Conservation (phyloP, 2,797 vertebrate species). For the Malacoraja senta region DNA sequence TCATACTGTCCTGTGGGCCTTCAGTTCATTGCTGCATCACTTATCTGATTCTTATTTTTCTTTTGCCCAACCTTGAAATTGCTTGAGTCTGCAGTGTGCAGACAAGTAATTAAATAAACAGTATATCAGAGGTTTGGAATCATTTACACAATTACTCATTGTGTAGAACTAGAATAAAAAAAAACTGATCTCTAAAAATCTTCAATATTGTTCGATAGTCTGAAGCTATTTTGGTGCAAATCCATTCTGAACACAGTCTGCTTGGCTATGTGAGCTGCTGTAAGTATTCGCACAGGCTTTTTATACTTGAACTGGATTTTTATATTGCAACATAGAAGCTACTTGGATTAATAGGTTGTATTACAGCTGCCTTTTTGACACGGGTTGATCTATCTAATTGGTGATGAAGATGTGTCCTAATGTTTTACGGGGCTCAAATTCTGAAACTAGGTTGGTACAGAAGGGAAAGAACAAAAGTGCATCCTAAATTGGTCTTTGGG, state of each 20-base stretch:
- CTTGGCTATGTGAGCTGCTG: not conserved
- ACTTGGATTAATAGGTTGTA: not conserved
- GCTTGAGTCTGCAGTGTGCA: not conserved
- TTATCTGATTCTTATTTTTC: not conserved
- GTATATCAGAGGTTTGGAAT: not conserved
- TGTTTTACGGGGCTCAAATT: not conserved
- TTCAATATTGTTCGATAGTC: not conserved
- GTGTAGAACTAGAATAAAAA: not conserved
- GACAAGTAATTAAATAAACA: not conserved
- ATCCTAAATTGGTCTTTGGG: not conserved
- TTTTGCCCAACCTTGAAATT: not conserved
- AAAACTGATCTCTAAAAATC: not conserved
- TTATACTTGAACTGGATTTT: not conserved
- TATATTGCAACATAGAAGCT: not conserved
- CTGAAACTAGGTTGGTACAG: not conserved
- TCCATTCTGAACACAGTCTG: not conserved
- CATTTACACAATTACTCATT: not conserved
- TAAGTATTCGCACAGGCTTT: not conserved
- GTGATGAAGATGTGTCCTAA: not conserved
- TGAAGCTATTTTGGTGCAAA: not conserved
- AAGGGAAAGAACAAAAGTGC: not conserved
- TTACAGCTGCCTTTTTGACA: not conserved
- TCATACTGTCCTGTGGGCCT: not conserved
- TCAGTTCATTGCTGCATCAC: not conserved
- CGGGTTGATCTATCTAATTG: not conserved